Evolutionary conservation across 2,113 vertebrate species (phyloP).

Genomic region (Corythaeola cristata): DNA sequence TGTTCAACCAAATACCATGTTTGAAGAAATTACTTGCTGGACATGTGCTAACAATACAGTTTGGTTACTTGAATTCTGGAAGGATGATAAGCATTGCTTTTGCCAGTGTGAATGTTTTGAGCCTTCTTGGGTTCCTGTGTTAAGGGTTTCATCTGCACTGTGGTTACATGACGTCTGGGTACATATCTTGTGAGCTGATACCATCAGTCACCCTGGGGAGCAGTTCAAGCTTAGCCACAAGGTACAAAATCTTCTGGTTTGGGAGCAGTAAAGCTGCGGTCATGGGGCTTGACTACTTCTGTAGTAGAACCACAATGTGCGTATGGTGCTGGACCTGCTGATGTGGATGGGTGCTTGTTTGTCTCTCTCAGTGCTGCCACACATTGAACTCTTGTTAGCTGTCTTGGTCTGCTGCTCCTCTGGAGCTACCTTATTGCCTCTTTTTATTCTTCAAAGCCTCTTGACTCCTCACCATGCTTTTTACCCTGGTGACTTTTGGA

Average conservation of each 20-base stretch:
- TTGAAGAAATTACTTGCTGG: background rate
- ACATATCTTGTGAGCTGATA: background rate
- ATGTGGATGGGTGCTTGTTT: background rate
- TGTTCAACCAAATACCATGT: background rate
- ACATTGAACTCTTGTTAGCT: background rate
- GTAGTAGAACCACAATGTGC: background rate
- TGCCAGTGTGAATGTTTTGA: background rate
- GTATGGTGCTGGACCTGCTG: background rate
- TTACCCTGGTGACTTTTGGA: background rate
- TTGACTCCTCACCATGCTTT: background rate
- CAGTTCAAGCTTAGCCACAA: fast-evolving
- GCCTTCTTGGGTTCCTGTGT: background rate
- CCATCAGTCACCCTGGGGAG: background rate
- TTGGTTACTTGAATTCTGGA: background rate
- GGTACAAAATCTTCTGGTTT: background rate
- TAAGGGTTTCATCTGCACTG: fast-evolving
- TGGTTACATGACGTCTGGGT: background rate
- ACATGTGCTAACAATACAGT: background rate
- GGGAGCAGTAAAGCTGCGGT: background rate
- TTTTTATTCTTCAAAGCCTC: background rate
- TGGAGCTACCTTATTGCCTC: background rate
- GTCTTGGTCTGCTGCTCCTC: background rate
- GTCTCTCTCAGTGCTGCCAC: background rate
- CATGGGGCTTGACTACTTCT: background rate
- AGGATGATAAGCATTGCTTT: background rate